Percentiles rank a stretch among this genome's conserved stretches.
Conservation (phyloP, 2,888 invertebrate species). For the Chloroclystis v-ata region DNA sequence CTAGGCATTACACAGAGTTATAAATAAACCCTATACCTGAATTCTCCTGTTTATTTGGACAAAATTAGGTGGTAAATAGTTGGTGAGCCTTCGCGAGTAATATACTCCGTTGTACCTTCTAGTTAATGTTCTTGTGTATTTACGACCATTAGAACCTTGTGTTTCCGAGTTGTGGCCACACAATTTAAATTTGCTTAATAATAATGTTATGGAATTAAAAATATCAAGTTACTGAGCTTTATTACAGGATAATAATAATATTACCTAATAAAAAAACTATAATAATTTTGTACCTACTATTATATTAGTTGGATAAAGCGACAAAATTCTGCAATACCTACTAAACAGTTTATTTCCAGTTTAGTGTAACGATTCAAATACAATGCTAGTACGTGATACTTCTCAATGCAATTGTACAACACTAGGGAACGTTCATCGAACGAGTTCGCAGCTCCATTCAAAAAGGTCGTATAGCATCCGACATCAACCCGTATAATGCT, state of each 20-base stretch:
- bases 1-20: too few relatives aligned
- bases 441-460: constrained; percentile 45
- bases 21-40: constrained; percentile 45
- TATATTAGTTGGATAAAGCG: background rate
- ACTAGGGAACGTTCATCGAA: constrained; percentile 70
- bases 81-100: constrained; percentile 42
- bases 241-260: too few relatives aligned
- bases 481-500: constrained; percentile 39
- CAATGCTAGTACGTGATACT: constrained; percentile 51
- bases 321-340: constrained; percentile 13
- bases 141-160: constrained; percentile 34
- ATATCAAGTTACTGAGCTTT: too few relatives aligned
- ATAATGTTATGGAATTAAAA: too few relatives aligned
- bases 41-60: constrained; percentile 66
- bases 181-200: too few relatives aligned
- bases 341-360: constrained; percentile 26
- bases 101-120: constrained; percentile 60
- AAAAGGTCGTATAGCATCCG: constrained; percentile 51
- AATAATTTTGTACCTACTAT: too few relatives aligned
- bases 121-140: constrained; percentile 57
- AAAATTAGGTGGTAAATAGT: constrained; percentile 61
- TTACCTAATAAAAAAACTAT: too few relatives aligned
- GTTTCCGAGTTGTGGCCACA: too few relatives aligned
- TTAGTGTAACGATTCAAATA: constrained; percentile 35
- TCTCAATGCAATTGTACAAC: constrained; percentile 63